These are phyloP conservation scores for Apteryx owenii DNA, from an alignment of 2,113 vertebrate genomes.

Conservation along the genomic window DNA sequence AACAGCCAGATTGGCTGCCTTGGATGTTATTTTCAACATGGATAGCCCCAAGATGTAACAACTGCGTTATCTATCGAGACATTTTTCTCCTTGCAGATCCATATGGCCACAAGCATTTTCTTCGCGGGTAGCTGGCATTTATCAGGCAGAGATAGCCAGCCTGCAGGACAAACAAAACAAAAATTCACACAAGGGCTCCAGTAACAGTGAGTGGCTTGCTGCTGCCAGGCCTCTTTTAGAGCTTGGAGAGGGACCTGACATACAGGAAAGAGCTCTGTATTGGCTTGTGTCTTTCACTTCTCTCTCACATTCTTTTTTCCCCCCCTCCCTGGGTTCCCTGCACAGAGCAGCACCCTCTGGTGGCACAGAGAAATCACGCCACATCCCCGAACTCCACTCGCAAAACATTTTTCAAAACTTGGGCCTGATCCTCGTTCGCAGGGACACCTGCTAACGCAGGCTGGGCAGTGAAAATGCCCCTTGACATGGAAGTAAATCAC, in stretches of 20 bases:
- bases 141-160: not conserved
- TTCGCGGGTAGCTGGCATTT: not conserved
- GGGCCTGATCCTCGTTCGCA: too few species aligned
- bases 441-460: not conserved
- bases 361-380: not conserved
- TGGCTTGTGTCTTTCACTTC: not conserved
- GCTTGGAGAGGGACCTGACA: not conserved
- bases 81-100: not conserved
- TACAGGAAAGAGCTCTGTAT: not conserved
- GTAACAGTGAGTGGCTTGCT: not conserved
- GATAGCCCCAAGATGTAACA: not conserved
- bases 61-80: too few species aligned
- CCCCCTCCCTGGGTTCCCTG: not conserved
- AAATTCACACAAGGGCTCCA: not conserved
- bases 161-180: not conserved
- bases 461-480: not conserved
- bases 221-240: not conserved
- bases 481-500: not conserved
- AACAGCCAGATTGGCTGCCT: not conserved
- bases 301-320: not conserved
- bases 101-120: not conserved
- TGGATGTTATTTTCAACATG: accelerated
- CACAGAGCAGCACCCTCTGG: not conserved
- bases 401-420: too few species aligned
- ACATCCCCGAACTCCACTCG: not conserved